phyloP scores from a whole-genome alignment of 2,888 invertebrate species.

The Limenitis camilla region DNA sequence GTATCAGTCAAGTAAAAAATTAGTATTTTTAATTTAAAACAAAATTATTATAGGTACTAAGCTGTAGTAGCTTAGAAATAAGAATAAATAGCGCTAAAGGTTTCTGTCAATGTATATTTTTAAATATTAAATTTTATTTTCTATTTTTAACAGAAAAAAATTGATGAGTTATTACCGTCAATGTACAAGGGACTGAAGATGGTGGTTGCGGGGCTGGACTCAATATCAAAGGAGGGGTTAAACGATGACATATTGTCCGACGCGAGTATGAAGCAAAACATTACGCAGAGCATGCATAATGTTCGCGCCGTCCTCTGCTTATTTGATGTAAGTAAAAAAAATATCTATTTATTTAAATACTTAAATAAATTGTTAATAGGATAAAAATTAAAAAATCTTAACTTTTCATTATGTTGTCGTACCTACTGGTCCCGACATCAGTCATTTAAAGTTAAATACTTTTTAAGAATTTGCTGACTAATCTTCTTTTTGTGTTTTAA shows the following conservation, averaged over 20 bases:
- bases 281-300: constrained; percentile 75
- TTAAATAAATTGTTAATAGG: no score
- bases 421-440: no score
- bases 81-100: no score
- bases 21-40: no score
- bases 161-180: constrained; percentile 65
- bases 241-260: constrained; percentile 47
- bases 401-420: no score
- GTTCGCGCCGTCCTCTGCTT: constrained; percentile 80
- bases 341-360: neutral
- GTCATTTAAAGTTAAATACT: no score
- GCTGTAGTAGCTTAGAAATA: no score
- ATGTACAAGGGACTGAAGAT: constrained; percentile 81
- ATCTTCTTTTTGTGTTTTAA: no score
- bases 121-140: neutral
- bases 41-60: no score
- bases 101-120: no score
- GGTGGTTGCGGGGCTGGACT: constrained; percentile 81
- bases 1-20: no score
- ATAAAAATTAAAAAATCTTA: no score
- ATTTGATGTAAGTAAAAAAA: constrained; percentile 70
- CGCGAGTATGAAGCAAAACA: constrained; percentile 52
- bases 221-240: constrained; percentile 76
- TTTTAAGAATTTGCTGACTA: neutral
- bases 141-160: constrained; percentile 46